Evolutionary conservation across 2,113 vertebrate genomes (phyloP), one percentile per base, ranked within the genome.

Genomic region (Kryptolebias marmoratus): DNA sequence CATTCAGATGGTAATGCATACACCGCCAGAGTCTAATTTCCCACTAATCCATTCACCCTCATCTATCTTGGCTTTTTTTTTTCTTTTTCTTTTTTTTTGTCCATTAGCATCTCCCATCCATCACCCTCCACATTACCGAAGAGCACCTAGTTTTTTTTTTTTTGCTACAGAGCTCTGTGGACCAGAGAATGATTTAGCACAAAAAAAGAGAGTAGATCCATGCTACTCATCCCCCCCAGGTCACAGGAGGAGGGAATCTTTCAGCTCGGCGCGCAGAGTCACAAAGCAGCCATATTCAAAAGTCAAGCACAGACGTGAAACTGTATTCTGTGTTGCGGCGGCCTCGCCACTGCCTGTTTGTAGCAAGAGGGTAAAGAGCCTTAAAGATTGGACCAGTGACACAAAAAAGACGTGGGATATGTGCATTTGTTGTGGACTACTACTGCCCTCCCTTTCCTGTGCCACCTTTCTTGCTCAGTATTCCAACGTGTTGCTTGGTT

Each of bases 401-500:
- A 82, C 57, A 49, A 73, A 18, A 73, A 80, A 63, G 50, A 75
- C 69, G 69, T 85, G 82, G 83, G 82, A 81, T 82, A 57, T 81
- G 86, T 83, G 72, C 74, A 79, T 82, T 85, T 80, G 70, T 85
- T 77, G 86, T 84, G 77, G 71, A 85, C 64, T 78, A 82, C 83
- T 83, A 78, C 79, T 70, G 72, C 79, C 84, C 69, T 70, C 73
- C 90, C 80, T 75, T 68, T 87, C 80, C 79, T 80, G 77, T 76
- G 60, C 75, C 80, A 84, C 69, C 83, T 84, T 84, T 89, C 85
- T 80, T 85, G 87, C 77, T 81, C 74, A 71, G 85, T 91, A 84
- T 86, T 86, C 77, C 31, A 28, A 81, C 73, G 80, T 91, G 87
- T 87, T 86, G 88, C 86, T 91, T 89, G 79, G 87, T 90, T 88